These are phyloP conservation scores for Emys orbicularis DNA, from an alignment of 2,797 vertebrate species.

Conservation along the genomic window DNA sequence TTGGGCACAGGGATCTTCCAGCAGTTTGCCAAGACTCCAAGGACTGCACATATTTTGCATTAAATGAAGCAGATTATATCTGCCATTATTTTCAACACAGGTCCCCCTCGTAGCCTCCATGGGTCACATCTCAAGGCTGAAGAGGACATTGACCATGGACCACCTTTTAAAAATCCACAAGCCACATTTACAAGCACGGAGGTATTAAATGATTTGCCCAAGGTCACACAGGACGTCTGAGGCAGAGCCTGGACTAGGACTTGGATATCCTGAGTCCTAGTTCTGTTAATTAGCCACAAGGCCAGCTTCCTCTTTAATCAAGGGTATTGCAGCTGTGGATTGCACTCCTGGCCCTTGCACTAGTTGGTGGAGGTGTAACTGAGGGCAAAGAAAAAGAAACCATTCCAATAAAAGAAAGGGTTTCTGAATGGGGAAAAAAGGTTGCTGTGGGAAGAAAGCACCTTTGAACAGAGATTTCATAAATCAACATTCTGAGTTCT, in stretches of 20 bases:
- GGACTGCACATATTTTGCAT: fast-evolving
- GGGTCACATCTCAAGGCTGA: neutral
- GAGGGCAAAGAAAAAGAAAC: too few species aligned
- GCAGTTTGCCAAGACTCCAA: neutral
- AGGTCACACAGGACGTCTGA: neutral
- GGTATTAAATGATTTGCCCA: neutral
- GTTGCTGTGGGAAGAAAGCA: too few species aligned
- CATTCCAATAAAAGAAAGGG: neutral
- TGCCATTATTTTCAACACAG: neutral
- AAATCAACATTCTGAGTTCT: neutral
- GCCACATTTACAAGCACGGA: neutral
- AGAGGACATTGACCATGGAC: neutral
- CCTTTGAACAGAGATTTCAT: neutral
- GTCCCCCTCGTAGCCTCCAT: neutral
- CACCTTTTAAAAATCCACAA: neutral
- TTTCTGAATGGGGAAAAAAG: neutral
- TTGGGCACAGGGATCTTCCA: neutral
- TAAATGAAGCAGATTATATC: neutral
- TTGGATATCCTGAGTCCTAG: neutral
- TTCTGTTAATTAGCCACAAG: neutral
- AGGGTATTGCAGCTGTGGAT: neutral
- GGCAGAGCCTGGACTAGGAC: neutral
- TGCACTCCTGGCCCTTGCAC: neutral
- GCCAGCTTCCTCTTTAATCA: neutral
- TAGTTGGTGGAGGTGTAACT: neutral